A percentile compares a stretch with the other conserved stretches of the same genome.
Conservation (phyloP, 2,888 invertebrate genomes). For the Meteorus cinctellus region DNA sequence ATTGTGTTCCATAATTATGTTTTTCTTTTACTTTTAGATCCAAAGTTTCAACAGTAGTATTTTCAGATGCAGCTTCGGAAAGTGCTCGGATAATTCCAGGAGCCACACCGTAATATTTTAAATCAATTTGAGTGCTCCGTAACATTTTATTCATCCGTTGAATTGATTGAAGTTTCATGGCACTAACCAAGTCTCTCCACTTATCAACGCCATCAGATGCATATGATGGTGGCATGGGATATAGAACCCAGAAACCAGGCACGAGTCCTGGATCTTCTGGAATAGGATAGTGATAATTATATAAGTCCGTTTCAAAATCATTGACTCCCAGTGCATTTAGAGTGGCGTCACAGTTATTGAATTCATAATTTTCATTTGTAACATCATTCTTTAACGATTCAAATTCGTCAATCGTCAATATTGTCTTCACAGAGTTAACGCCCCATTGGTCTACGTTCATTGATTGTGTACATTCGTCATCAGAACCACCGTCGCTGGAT, state of each 20-base stretch:
- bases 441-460: not conserved
- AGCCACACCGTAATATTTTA: conserved; percentile 64
- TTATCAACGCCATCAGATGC: conserved; percentile 58
- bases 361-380: conserved; percentile 10
- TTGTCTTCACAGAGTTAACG: not conserved
- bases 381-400: not conserved
- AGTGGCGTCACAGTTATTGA: conserved; percentile 49
- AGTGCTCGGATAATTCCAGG: conserved; percentile 59
- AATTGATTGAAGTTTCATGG: conserved; percentile 55
- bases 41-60: conserved; percentile 58
- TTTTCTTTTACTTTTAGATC: conserved; percentile 59
- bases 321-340: conserved; percentile 58
- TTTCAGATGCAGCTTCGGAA: conserved; percentile 59
- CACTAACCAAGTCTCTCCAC: conserved; percentile 56
- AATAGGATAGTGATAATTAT: conserved; percentile 55
- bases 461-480: not conserved
- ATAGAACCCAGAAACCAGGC: conserved; percentile 59
- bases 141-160: conserved; percentile 59
- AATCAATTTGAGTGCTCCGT: conserved; percentile 57
- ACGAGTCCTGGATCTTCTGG: conserved; percentile 62
- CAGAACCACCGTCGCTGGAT: not conserved
- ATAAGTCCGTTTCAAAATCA: conserved; percentile 60
- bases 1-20: not conserved
- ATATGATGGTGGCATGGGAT: conserved; percentile 52
- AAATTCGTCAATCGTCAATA: not conserved